Evolutionary conservation across 2,888 invertebrate genomes (phyloP), one percentile per base, ranked within the genome.

Genomic region (Trypoxylon attenuatum): DNA sequence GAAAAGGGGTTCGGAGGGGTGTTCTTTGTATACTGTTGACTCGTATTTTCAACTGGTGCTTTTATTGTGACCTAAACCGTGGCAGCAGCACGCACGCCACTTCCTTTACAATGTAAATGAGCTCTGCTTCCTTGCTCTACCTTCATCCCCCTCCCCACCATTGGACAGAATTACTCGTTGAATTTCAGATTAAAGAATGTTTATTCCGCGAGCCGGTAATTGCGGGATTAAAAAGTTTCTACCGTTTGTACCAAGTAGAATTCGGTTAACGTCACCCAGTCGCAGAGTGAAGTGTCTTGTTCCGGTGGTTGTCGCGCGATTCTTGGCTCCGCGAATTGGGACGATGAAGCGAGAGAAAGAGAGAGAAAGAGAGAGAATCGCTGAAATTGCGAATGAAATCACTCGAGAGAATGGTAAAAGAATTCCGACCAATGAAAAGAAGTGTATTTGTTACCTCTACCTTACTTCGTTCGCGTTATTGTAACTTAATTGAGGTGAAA

Each of bases 111-210:
- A 41, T 41, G 41, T 41, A 41, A 41, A 41, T 41, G 41, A 5
- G 16, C 27, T 5, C 27, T 10, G 10, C 27, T 5, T 10, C 5
- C 5, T 6, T 6, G 5, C 27, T 27, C 27, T n/a, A n/a, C n/a
- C n/a, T n/a, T n/a, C n/a, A n/a, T n/a, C n/a, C n/a, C n/a, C n/a
- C n/a, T n/a, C n/a, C n/a, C n/a, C n/a, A n/a, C n/a, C n/a, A n/a
- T n/a, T n/a, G 47, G 25, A 19, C 16, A 47, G 16, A 47, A 47
- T 47, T 47, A 47, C 47, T 47, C 47, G 38, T 50, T 50, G 50
- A 39, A 50, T 38, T 50, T 50, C 22, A 50, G 39, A 50, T 50
- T 38, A 22, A 50, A 47, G 33, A 50, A 50, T 50, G 39, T 38
- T 50, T 50, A 33, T 50, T 50, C 50, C 13, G 21, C 45, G 19